phyloP scores from a whole-genome alignment of 2,888 invertebrate species.

The Sinhomidia bicolor region DNA sequence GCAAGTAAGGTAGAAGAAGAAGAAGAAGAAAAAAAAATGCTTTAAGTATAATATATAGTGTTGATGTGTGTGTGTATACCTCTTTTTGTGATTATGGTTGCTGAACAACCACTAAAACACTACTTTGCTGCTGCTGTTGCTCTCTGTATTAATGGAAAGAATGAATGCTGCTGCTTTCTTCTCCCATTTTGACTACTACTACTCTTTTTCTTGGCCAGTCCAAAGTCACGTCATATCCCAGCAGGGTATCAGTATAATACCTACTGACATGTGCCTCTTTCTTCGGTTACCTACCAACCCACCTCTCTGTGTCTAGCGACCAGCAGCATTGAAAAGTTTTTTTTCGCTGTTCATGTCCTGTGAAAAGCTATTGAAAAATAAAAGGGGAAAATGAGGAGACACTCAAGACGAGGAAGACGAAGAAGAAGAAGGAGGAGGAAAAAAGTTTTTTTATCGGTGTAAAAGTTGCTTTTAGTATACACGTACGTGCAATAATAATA shows the following conservation, averaged over 20 bases:
- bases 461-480: constrained; percentile 2
- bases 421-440: not conserved
- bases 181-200: not conserved
- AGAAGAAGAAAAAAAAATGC: not conserved
- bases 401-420: not conserved
- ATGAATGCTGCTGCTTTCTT: constrained; percentile 1
- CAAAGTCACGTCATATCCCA: constrained; percentile 62
- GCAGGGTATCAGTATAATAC: constrained; percentile 49
- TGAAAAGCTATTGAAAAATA: constrained; percentile 38
- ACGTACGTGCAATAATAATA: too few species aligned
- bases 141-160: not conserved
- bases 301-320: too few species aligned
- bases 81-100: not conserved
- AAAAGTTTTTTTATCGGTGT: not conserved
- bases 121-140: not conserved
- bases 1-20: too few species aligned
- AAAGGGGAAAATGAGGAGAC: constrained; percentile 50
- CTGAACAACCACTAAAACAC: not conserved
- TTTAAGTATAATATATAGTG: too few species aligned
- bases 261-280: constrained; percentile 4
- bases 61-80: not conserved
- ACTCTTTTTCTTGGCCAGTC: constrained; percentile 45
- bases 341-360: not conserved
- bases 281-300: not conserved
- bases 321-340: constrained; percentile 42